phyloP scores from a whole-genome alignment of 2,113 vertebrate species.

The Gallinago jamesoni region DNA sequence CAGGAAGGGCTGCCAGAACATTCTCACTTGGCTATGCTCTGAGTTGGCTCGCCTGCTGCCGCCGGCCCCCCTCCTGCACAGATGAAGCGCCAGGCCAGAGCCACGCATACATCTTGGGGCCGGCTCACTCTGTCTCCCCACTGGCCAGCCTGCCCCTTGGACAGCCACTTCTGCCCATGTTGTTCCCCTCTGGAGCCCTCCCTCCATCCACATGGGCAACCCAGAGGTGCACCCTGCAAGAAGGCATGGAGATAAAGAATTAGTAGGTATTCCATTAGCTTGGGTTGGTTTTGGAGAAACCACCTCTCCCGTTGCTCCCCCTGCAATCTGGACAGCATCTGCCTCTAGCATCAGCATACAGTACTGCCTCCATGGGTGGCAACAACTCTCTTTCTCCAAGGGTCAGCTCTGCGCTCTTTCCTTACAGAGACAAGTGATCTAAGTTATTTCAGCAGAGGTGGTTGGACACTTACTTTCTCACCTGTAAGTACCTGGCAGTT shows the following conservation, averaged over 20 bases:
- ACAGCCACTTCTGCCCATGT: accelerated
- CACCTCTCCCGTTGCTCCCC: not conserved
- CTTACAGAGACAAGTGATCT: not conserved
- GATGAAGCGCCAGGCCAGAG: conserved; percentile 40
- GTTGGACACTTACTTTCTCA: not conserved
- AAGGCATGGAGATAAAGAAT: not conserved
- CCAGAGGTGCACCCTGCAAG: not conserved
- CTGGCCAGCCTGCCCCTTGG: not conserved
- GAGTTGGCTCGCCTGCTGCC: conserved; percentile 36
- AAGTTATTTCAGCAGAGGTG: not conserved
- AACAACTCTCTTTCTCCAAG: not conserved
- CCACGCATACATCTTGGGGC: conserved; percentile 18
- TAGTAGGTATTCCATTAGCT: not conserved
- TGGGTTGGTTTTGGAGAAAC: not conserved
- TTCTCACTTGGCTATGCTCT: conserved; percentile 68
- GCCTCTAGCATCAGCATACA: not conserved
- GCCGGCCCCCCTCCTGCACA: conserved; percentile 32
- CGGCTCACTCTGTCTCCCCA: accelerated
- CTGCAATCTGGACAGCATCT: not conserved
- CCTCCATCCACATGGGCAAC: accelerated
- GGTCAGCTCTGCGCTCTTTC: not conserved
- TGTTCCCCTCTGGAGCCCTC: accelerated
- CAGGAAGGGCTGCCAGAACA: conserved; percentile 71
- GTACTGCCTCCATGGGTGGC: not conserved
- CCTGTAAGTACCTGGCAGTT: accelerated